phyloP scores from a whole-genome alignment of 92 coral and sea anemone species.

The Paragorgia papillata region DNA sequence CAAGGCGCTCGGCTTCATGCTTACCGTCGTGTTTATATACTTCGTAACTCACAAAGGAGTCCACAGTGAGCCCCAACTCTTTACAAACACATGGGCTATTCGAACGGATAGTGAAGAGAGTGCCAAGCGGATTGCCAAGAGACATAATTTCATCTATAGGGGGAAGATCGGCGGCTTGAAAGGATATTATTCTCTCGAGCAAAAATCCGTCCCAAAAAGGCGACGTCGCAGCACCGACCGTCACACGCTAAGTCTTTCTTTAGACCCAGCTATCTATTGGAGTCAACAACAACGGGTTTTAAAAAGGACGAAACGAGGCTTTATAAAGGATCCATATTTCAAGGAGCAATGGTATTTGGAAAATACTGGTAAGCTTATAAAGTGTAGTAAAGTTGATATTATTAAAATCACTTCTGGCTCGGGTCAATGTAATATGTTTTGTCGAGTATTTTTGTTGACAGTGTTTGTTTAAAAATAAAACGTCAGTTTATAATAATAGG shows the following conservation, averaged over 20 bases:
- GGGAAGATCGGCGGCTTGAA: slow-evolving; percentile 81
- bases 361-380: slow-evolving; percentile 73
- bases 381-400: not conserved
- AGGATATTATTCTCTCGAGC: slow-evolving; percentile 82
- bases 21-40: slow-evolving; percentile 1
- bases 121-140: slow-evolving; percentile 81
- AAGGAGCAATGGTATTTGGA: slow-evolving; percentile 94
- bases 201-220: slow-evolving; percentile 59
- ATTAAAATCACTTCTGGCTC: not conserved
- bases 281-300: slow-evolving; percentile 86
- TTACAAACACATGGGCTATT: slow-evolving; percentile 96
- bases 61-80: slow-evolving; percentile 46
- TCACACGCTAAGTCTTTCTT: slow-evolving; percentile 69
- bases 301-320: slow-evolving; percentile 75
- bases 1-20: not conserved
- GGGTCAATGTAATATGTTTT: not conserved
- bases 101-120: slow-evolving; percentile 74
- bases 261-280: slow-evolving; percentile 76
- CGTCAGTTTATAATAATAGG: not conserved
- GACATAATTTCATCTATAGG: slow-evolving; percentile 76
- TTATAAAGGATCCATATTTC: slow-evolving; percentile 72
- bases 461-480: slow-evolving; percentile 27
- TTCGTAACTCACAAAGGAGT: slow-evolving; percentile 11
- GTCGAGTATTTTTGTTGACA: slow-evolving; percentile 6
- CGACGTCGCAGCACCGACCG: slow-evolving; percentile 73